These are phyloP conservation scores for Dromococcyx pavoninus DNA, from an alignment of 2,797 vertebrate genomes.

Conservation along the genomic window DNA sequence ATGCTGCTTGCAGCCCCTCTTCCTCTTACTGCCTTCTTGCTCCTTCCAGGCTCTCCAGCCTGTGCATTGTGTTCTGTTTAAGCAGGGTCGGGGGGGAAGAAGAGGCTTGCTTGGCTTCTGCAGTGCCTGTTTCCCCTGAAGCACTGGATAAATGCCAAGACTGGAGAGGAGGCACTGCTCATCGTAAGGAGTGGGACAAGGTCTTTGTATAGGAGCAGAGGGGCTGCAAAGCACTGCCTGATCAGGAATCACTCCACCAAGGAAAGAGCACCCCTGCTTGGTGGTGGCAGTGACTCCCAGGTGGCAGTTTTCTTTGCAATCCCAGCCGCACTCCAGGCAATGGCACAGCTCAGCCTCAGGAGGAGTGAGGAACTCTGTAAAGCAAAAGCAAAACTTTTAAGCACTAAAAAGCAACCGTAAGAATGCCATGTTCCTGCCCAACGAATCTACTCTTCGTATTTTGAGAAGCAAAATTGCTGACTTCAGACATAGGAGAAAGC, in stretches of 20 bases:
- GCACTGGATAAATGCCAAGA: fast-evolving
- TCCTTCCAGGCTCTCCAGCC: neutral
- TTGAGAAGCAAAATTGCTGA: neutral
- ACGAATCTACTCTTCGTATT: neutral
- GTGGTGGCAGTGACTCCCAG: neutral
- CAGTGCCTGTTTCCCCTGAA: neutral
- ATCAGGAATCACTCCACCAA: neutral
- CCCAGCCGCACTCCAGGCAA: neutral
- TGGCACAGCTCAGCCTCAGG: no score
- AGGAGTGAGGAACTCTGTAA: neutral
- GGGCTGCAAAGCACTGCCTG: neutral
- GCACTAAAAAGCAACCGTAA: neutral
- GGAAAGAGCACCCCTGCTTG: neutral
- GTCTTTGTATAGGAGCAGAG: neutral
- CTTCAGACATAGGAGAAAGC: neutral
- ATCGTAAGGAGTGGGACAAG: neutral
- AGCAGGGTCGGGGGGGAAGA: neutral
- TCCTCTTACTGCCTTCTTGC: neutral
- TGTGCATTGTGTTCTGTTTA: neutral
- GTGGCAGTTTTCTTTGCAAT: neutral
- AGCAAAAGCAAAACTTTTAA: neutral
- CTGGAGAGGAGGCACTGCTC: neutral
- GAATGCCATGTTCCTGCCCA: neutral
- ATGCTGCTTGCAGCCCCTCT: neutral
- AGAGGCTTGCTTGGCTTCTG: neutral